Evolutionary conservation across 2,888 invertebrate genomes (phyloP).

Genomic region (Aethes cnicana): DNA sequence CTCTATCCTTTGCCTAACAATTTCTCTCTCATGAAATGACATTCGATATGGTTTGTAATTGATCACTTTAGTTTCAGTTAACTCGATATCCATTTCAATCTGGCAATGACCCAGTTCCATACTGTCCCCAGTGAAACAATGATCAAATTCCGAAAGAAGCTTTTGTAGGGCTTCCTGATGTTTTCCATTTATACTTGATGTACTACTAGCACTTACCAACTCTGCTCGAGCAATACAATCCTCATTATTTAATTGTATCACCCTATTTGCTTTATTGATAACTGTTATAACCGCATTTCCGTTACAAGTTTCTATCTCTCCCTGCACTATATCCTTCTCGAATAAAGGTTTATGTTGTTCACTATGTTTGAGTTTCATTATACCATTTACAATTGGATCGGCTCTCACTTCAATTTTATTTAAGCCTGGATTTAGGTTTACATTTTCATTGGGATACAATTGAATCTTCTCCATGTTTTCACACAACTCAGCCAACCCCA

Average conservation of each 20-base stretch:
- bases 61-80: constrained; percentile 23
- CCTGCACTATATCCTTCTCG: constrained; percentile 23
- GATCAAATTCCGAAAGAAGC: constrained; percentile 7
- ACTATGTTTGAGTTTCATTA: constrained; percentile 5
- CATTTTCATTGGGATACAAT: constrained; percentile 9
- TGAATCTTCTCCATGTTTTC: constrained; percentile 15
- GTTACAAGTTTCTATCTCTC: constrained; percentile 5
- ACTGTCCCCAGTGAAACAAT: constrained; percentile 29
- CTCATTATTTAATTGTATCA: not conserved
- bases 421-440: constrained; percentile 13
- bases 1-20: constrained; percentile 8
- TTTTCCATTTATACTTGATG: not conserved
- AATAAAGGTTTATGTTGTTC: constrained; percentile 25
- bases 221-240: constrained; percentile 25
- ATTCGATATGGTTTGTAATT: constrained; percentile 30
- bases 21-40: constrained; percentile 25
- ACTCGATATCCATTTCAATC: constrained; percentile 28
- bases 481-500: constrained; percentile 18
- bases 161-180: constrained; percentile 2
- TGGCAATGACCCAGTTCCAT: constrained; percentile 26
- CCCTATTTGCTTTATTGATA: constrained; percentile 19
- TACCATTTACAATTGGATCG: constrained; percentile 19
- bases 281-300: constrained; percentile 22
- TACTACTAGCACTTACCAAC: not conserved
- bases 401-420: constrained; percentile 28